Conservation (phyloP, 2,113 vertebrate genomes). For the Oreochromis aureus region DNA sequence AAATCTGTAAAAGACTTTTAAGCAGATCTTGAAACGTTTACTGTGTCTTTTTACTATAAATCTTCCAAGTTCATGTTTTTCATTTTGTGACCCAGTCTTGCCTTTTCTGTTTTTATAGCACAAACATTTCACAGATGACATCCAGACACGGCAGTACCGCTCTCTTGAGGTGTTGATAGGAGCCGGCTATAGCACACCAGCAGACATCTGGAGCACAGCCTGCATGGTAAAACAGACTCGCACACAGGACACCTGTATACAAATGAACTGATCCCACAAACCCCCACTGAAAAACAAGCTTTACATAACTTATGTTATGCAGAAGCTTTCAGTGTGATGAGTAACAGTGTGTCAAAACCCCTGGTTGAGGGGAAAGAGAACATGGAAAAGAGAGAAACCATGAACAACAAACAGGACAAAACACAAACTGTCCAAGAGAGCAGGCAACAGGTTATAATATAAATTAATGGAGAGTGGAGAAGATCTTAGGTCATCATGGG, state of each 20-base stretch:
- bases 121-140: constrained; percentile 97
- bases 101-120: constrained; percentile 66
- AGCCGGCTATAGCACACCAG: constrained; percentile 89
- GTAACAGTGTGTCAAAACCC: background rate
- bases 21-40: background rate
- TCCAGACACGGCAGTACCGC: constrained; percentile 95
- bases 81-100: background rate
- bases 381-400: background rate
- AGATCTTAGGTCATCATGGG: background rate
- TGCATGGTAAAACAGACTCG: constrained; percentile 82
- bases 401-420: background rate
- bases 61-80: background rate
- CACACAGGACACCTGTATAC: background rate
- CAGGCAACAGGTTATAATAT: background rate
- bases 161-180: constrained; percentile 93
- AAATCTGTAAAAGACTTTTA: background rate
- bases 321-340: background rate
- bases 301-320: background rate
- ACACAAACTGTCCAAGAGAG: background rate
- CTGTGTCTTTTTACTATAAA: background rate
- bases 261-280: background rate
- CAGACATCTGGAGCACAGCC: constrained; percentile 98
- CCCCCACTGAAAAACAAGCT: background rate
- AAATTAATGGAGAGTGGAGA: background rate
- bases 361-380: background rate